A percentile compares a stretch with the other conserved stretches of the same genome.
Conservation (phyloP, 2,888 invertebrate species). For the Latheticus oryzae region DNA sequence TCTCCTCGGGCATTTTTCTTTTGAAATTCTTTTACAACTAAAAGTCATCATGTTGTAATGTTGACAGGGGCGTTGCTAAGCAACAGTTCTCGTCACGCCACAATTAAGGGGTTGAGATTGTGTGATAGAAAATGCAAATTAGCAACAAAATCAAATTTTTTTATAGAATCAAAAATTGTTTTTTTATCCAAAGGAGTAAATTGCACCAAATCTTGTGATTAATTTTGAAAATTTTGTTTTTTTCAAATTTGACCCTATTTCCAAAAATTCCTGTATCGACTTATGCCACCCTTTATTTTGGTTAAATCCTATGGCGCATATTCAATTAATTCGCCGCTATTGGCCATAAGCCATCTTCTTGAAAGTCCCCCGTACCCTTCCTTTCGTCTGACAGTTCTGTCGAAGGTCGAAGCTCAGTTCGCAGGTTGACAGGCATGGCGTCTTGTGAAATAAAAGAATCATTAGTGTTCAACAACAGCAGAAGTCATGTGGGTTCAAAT, state of each 20-base stretch:
- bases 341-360: slow-evolving; percentile 1
- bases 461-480: slow-evolving; percentile 41
- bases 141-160: too few relatives aligned
- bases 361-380: not conserved
- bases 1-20: slow-evolving; percentile 71
- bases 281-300: too few relatives aligned
- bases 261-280: too few relatives aligned
- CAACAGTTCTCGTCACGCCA: slow-evolving; percentile 26
- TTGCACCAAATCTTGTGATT: too few relatives aligned
- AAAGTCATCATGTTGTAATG: slow-evolving; percentile 40
- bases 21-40: slow-evolving; percentile 26
- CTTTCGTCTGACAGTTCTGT: slow-evolving; percentile 7
- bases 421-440: slow-evolving; percentile 41
- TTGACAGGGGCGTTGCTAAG: slow-evolving; percentile 45
- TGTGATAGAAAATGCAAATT: too few relatives aligned
- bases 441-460: slow-evolving; percentile 43
- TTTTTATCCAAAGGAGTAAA: too few relatives aligned
- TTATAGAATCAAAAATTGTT: too few relatives aligned
- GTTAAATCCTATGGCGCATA: too few relatives aligned
- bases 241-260: too few relatives aligned
- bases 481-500: slow-evolving; percentile 29
- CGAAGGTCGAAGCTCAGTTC: too few relatives aligned
- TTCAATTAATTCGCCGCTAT: not conserved
- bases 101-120: not conserved
- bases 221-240: too few relatives aligned